Percentiles rank a stretch among this genome's conserved stretches.
phyloP scores from a whole-genome alignment of 2,888 invertebrate genomes.

The Criorhina ranunculi region DNA sequence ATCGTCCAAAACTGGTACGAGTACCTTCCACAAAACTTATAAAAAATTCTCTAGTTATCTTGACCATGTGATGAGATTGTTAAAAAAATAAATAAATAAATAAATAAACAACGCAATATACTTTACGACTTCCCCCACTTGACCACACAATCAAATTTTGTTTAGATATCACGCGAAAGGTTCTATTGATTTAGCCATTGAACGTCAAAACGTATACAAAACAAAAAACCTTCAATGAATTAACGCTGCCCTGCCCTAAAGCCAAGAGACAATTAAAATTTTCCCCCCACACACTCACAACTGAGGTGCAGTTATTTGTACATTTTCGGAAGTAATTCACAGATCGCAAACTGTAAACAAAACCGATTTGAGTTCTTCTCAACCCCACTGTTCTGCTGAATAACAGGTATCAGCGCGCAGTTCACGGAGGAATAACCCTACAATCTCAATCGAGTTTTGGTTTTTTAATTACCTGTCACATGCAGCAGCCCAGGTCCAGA shows the following conservation, averaged over 20 bases:
- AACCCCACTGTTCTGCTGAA: not conserved
- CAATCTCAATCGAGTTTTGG: not conserved
- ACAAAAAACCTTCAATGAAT: no score
- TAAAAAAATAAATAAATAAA: no score
- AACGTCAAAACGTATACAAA: not conserved
- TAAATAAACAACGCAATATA: constrained; percentile 10
- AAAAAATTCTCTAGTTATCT: constrained; percentile 6
- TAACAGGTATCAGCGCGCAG: constrained; percentile 5
- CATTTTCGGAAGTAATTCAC: not conserved
- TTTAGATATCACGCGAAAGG: not conserved
- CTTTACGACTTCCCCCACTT: not conserved
- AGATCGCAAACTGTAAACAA: constrained; percentile 1
- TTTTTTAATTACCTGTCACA: constrained; percentile 87
- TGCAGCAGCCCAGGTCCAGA: constrained; percentile 98
- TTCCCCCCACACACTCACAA: not conserved
- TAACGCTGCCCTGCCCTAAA: not conserved
- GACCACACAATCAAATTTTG: constrained; percentile 5
- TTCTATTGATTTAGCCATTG: constrained; percentile 12
- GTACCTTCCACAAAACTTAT: not conserved
- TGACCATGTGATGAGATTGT: not conserved
- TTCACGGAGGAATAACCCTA: not conserved
- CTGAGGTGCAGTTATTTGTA: not conserved
- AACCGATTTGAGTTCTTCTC: not conserved
- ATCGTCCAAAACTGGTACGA: not conserved
- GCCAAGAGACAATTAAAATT: not conserved